A percentile compares a stretch with the other conserved stretches of the same genome.
Conservation (phyloP, 1,140 invertebrate genomes). For the Schmidtea mediterranea region DNA sequence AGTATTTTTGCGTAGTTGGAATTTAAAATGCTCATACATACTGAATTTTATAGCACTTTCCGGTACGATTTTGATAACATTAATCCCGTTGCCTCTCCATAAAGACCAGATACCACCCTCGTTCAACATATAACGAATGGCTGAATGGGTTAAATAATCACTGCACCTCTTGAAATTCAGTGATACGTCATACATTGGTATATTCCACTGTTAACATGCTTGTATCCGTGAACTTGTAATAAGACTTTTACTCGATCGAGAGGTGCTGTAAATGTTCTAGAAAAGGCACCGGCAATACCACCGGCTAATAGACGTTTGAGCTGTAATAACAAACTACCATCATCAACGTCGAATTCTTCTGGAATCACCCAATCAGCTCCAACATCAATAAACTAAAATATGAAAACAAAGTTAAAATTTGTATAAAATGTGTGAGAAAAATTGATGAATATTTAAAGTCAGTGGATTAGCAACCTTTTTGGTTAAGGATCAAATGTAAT, state of each 20-base stretch:
- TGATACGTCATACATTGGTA: slow-evolving; percentile 14
- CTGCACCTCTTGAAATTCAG: too few species aligned
- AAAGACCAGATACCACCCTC: slow-evolving; percentile 67
- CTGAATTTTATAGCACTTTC: slow-evolving; percentile 91
- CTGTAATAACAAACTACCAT: too few species aligned
- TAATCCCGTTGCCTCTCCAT: slow-evolving; percentile 93
- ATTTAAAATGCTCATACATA: slow-evolving; percentile 41
- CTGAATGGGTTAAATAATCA: neutral
- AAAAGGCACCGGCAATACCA: slow-evolving; percentile 3
- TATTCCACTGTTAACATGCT: neutral
- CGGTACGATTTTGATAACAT: slow-evolving; percentile 89
- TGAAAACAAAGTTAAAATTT: too few species aligned
- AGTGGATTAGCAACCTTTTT: too few species aligned
- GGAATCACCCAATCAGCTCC: too few species aligned
- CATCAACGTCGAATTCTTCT: too few species aligned
- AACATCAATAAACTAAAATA: too few species aligned
- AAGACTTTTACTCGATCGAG: slow-evolving; percentile 6
- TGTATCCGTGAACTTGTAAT: slow-evolving; percentile 2
- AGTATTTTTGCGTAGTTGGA: neutral
- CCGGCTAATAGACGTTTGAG: neutral
- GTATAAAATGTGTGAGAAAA: too few species aligned
- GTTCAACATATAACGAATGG: slow-evolving; percentile 35
- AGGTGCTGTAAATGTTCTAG: slow-evolving; percentile 3
- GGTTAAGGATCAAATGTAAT: too few species aligned
- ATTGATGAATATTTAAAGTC: too few species aligned